phyloP scores from a whole-genome alignment of 2,113 vertebrate species.

The Zosterops lateralis region DNA sequence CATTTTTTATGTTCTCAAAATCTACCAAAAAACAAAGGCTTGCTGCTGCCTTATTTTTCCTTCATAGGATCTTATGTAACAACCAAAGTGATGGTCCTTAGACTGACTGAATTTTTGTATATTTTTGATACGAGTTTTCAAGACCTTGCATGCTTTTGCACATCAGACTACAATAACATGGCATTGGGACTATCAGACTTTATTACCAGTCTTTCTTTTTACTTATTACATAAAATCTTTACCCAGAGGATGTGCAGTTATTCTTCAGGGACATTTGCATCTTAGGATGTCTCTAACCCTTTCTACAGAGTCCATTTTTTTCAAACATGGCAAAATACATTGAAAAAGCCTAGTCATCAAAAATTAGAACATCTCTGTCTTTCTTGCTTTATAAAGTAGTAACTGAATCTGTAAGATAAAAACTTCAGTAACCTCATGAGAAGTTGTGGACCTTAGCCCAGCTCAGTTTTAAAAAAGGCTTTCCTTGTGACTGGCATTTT shows the following conservation, averaged over 20 bases:
- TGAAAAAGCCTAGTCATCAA: background rate
- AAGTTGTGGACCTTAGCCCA: background rate
- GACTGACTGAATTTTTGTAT: background rate
- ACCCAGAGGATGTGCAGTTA: background rate
- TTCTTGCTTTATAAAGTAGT: background rate
- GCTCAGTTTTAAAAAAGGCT: background rate
- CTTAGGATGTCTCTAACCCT: background rate
- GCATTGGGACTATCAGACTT: background rate
- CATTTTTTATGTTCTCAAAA: background rate
- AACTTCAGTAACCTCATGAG: background rate
- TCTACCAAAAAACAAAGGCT: background rate
- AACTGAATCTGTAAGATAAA: background rate
- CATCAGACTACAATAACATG: background rate
- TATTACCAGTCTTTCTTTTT: background rate
- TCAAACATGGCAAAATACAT: background rate
- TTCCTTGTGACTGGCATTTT: background rate
- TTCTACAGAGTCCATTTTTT: background rate
- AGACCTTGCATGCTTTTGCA: background rate
- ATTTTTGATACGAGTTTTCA: background rate
- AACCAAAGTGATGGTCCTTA: background rate
- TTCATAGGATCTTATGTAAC: background rate
- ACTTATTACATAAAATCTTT: background rate
- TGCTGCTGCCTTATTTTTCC: background rate
- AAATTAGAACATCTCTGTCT: rapidly evolving
- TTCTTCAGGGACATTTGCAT: background rate